Evolutionary conservation across 2,113 vertebrate genomes (phyloP).

Genomic region (Narcine bancroftii): DNA sequence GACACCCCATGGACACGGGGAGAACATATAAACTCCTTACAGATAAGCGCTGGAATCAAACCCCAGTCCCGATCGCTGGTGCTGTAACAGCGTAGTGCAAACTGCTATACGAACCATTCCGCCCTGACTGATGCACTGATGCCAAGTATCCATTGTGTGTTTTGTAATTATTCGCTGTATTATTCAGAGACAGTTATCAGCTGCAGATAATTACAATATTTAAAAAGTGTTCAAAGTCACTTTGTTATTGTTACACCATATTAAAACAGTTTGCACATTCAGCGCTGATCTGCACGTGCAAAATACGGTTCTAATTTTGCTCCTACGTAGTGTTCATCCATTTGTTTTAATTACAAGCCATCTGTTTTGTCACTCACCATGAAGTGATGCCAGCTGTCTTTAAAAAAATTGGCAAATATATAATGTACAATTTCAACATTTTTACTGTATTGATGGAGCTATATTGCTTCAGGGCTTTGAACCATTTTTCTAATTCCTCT

Average conservation of each 20-base stretch:
- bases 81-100: too few relatives aligned
- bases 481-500: neutral
- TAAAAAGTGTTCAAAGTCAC: slow-evolving; percentile 10
- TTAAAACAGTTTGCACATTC: neutral
- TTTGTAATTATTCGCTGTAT: neutral
- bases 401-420: slow-evolving; percentile 10
- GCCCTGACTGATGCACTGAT: too few relatives aligned
- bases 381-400: slow-evolving; percentile 4
- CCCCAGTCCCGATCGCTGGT: too few relatives aligned
- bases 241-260: neutral
- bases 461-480: neutral
- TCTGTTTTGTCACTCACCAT: slow-evolving; percentile 3
- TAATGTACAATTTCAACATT: neutral
- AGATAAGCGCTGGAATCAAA: too few relatives aligned
- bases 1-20: too few relatives aligned
- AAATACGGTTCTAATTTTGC: slow-evolving; percentile 13
- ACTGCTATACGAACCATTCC: too few relatives aligned
- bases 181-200: neutral
- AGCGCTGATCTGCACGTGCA: slow-evolving; percentile 13
- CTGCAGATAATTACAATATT: neutral
- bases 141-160: neutral
- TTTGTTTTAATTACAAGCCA: slow-evolving; percentile 28
- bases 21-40: too few relatives aligned
- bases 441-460: neutral
- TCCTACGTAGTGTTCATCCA: neutral